Evolutionary conservation across 2,113 vertebrate species (phyloP).

Genomic region (Cinclus mexicanus): DNA sequence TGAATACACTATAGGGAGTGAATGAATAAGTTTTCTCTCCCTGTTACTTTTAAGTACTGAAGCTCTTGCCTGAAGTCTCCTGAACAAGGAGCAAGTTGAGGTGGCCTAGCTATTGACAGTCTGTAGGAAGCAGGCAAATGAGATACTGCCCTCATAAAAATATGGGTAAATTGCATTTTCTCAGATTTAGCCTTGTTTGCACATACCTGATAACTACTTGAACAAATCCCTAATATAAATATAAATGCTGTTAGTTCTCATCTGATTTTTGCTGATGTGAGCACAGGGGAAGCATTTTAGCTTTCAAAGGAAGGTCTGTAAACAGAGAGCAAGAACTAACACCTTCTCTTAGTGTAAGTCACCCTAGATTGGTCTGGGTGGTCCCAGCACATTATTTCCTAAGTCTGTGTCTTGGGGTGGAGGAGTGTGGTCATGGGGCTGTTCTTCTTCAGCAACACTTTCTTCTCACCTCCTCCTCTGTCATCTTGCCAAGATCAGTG

Average conservation of each 20-base stretch:
- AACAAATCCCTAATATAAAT: neutral
- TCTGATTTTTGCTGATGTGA: neutral
- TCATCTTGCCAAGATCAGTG: neutral
- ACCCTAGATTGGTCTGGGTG: neutral
- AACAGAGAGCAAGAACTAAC: neutral
- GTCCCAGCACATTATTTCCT: neutral
- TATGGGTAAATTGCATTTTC: neutral
- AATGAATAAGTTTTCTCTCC: neutral
- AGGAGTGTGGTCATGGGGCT: fast-evolving
- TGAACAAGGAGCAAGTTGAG: neutral
- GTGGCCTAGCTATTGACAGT: neutral
- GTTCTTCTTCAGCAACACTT: neutral
- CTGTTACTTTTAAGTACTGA: neutral
- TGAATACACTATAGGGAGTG: fast-evolving
- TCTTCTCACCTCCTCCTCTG: neutral
- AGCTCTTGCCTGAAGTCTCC: neutral
- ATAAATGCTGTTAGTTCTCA: neutral
- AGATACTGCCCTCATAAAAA: neutral
- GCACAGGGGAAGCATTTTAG: neutral
- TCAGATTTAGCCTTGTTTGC: neutral
- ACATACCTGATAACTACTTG: neutral
- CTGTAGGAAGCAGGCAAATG: neutral
- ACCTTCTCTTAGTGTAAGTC: neutral
- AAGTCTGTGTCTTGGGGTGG: fast-evolving
- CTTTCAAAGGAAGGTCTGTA: neutral